Evolutionary conservation across 2,113 vertebrate species (phyloP).

Genomic region (Nycticebus coucang): DNA sequence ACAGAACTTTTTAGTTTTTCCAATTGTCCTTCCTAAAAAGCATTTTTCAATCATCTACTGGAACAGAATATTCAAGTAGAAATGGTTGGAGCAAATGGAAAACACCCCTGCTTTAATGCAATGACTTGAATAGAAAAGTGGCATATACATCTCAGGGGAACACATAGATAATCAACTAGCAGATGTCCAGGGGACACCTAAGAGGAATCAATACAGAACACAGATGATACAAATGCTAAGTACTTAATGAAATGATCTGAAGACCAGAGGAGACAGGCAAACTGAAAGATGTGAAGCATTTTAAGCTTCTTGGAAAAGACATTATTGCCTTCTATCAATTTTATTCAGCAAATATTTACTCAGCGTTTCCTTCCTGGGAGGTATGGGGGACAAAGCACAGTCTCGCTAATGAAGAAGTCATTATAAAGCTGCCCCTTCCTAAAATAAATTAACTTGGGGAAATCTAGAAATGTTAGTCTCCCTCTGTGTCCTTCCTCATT

Average conservation of each 20-base stretch:
- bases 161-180: neutral
- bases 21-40: neutral
- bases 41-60: neutral
- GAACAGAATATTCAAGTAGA: neutral
- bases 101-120: neutral
- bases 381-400: neutral
- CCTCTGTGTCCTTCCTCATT: slow-evolving; percentile 6
- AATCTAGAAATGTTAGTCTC: neutral
- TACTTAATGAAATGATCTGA: slow-evolving; percentile 13
- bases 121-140: neutral
- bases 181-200: neutral
- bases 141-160: neutral
- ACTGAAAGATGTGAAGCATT: neutral
- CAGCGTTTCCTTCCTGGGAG: neutral
- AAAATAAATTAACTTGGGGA: neutral
- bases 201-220: neutral
- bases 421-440: neutral
- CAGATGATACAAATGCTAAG: neutral
- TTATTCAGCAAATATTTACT: neutral
- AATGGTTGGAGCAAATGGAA: neutral
- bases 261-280: neutral
- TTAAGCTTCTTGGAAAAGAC: slow-evolving; percentile 23
- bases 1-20: neutral
- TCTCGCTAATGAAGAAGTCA: neutral
- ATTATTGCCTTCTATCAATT: neutral